Percentiles rank a stretch among this genome's conserved stretches.
Conservation (phyloP, 2,888 invertebrate genomes). For the Agonum fuliginosum region DNA sequence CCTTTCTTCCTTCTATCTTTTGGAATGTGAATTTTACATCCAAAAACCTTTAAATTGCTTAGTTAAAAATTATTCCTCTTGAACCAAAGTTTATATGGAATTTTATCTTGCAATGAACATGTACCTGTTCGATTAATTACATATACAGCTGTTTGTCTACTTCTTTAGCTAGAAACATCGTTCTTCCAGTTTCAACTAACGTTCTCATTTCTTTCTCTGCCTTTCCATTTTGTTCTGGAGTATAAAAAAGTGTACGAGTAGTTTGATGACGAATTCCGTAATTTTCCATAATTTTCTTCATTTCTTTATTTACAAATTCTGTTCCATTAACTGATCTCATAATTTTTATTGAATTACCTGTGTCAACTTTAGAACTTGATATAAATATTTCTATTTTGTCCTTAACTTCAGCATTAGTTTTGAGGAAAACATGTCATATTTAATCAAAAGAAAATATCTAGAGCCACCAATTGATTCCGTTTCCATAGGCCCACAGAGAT, state of each 20-base stretch:
- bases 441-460: slow-evolving; percentile 60
- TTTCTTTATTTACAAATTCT: slow-evolving; percentile 65
- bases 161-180: slow-evolving; percentile 64
- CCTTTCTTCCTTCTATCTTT: slow-evolving; percentile 67
- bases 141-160: slow-evolving; percentile 62
- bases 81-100: slow-evolving; percentile 69
- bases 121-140: slow-evolving; percentile 62
- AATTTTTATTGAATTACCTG: slow-evolving; percentile 63
- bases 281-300: slow-evolving; percentile 62
- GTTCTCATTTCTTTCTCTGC: slow-evolving; percentile 68
- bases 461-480: slow-evolving; percentile 56
- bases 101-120: slow-evolving; percentile 61
- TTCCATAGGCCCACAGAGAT: slow-evolving; percentile 61
- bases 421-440: slow-evolving; percentile 64
- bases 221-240: slow-evolving; percentile 69
- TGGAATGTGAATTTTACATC: slow-evolving; percentile 67
- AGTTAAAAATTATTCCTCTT: slow-evolving; percentile 67
- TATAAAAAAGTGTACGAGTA: slow-evolving; percentile 66
- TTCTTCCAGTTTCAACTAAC: slow-evolving; percentile 67
- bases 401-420: slow-evolving; percentile 62
- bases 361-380: slow-evolving; percentile 64
- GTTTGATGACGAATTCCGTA: slow-evolving; percentile 66
- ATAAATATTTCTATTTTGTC: slow-evolving; percentile 62
- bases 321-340: slow-evolving; percentile 66
- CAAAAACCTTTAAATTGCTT: slow-evolving; percentile 68